Evolutionary conservation across 2,797 vertebrate species (phyloP).

Genomic region (Iguana delicatissima): DNA sequence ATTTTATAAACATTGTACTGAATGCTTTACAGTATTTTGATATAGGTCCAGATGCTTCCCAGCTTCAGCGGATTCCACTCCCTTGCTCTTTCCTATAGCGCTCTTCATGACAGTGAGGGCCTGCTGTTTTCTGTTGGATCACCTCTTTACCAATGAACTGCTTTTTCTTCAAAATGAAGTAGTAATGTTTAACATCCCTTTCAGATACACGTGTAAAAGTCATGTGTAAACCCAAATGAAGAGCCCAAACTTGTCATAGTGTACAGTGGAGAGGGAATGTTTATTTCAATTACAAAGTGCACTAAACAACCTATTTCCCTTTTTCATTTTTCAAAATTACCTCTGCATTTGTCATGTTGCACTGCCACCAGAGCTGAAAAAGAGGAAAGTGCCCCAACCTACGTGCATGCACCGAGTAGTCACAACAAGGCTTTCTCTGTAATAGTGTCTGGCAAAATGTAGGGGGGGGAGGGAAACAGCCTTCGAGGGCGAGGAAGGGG

Average conservation of each 20-base stretch:
- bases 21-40: background rate
- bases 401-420: background rate
- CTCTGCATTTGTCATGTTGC: background rate
- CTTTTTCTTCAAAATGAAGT: no score
- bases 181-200: background rate
- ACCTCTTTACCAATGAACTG: no score
- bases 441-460: background rate
- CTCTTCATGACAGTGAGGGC: no score
- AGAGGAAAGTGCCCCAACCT: background rate
- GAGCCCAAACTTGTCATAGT: background rate
- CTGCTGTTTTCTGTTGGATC: no score
- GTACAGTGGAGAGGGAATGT: background rate
- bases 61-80: background rate
- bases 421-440: background rate
- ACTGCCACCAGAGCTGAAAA: background rate
- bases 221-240: background rate
- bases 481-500: background rate
- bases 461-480: background rate
- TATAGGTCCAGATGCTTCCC: no score
- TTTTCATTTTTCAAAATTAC: background rate
- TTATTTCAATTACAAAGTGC: background rate
- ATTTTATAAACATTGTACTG: background rate
- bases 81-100: background rate
- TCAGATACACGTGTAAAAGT: background rate
- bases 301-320: background rate